phyloP scores from a whole-genome alignment of 1,140 invertebrate genomes.

The Drosophila equinoxialis region DNA sequence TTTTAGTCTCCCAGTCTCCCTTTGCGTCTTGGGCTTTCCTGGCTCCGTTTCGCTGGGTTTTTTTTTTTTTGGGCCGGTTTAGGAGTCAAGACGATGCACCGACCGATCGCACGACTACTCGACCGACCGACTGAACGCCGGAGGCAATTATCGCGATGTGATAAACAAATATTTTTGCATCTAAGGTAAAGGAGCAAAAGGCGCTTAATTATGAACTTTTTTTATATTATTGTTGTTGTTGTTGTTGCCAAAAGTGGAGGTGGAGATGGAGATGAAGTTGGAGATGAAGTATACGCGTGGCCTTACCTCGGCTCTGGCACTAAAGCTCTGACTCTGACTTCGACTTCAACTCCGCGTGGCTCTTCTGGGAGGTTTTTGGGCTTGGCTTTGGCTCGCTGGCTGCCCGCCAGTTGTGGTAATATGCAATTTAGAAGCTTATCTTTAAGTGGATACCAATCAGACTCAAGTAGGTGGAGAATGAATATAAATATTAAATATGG shows the following conservation, averaged over 20 bases:
- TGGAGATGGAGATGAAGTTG: conserved; percentile 6
- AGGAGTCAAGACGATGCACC: conserved; percentile 14
- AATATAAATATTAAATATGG: conserved; percentile 76
- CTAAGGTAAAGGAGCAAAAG: conserved; percentile 68
- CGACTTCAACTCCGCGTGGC: conserved; percentile 23
- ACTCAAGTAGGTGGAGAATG: conserved; percentile 68
- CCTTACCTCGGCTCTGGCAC: conserved; percentile 15
- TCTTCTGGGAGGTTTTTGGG: conserved; percentile 57
- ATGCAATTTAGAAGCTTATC: conserved; percentile 79
- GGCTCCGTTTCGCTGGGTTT: conserved; percentile 28
- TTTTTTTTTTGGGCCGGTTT: conserved; percentile 39
- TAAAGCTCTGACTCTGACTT: conserved; percentile 43
- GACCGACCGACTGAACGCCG: conserved; percentile 52
- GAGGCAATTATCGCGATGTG: conserved; percentile 79
- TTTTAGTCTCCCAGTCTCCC: conserved; percentile 28
- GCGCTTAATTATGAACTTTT: conserved; percentile 78
- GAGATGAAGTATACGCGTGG: conserved; percentile 51
- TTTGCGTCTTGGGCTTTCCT: conserved; percentile 39
- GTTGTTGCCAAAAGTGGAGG: not conserved
- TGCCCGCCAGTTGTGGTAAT: conserved; percentile 63
- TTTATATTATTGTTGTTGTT: not conserved
- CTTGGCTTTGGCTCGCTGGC: conserved; percentile 60
- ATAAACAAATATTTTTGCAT: conserved; percentile 82
- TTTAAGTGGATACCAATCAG: conserved; percentile 68
- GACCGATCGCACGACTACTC: conserved; percentile 38